phyloP scores from a whole-genome alignment of 1,140 invertebrate genomes.

The Plectrocnemia conspersa region DNA sequence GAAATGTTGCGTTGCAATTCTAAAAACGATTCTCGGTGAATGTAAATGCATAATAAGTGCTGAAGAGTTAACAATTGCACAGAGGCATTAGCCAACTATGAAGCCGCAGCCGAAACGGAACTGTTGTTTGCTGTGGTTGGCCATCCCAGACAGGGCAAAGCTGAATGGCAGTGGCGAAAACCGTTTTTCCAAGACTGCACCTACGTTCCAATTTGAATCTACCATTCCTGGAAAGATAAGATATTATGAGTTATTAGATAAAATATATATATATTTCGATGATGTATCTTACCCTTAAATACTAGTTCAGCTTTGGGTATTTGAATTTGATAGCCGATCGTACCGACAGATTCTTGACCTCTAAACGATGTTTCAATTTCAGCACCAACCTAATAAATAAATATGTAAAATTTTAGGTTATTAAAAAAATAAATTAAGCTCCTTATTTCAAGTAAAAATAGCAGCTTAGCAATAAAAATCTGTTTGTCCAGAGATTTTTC shows the following conservation, averaged over 20 bases:
- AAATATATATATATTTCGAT: background rate
- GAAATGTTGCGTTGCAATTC: too few relatives aligned
- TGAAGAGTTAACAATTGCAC: background rate
- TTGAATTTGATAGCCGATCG: constrained; percentile 94
- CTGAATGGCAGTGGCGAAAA: constrained; percentile 89
- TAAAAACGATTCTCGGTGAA: too few relatives aligned
- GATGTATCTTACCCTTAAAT: constrained; percentile 71
- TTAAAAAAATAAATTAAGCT: background rate
- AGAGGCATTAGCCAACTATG: constrained; percentile 64
- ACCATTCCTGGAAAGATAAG: constrained; percentile 66
- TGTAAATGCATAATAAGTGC: constrained; percentile 14
- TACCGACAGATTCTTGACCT: constrained; percentile 86
- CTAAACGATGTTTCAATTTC: constrained; percentile 83
- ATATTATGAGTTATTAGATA: background rate
- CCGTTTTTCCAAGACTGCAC: constrained; percentile 91
- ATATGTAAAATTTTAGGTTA: constrained; percentile 1
- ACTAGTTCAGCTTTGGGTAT: constrained; percentile 91
- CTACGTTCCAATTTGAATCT: constrained; percentile 94
- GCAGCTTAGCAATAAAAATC: too few relatives aligned
- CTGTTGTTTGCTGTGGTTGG: constrained; percentile 87
- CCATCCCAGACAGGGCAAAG: constrained; percentile 84
- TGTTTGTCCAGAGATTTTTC: too few relatives aligned
- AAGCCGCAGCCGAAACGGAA: constrained; percentile 84
- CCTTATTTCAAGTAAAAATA: too few relatives aligned
- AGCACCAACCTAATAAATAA: constrained; percentile 63